Evolutionary conservation across 2,888 invertebrate genomes (phyloP), one percentile per base, ranked within the genome.

Genomic region (Drosophila subquinaria): DNA sequence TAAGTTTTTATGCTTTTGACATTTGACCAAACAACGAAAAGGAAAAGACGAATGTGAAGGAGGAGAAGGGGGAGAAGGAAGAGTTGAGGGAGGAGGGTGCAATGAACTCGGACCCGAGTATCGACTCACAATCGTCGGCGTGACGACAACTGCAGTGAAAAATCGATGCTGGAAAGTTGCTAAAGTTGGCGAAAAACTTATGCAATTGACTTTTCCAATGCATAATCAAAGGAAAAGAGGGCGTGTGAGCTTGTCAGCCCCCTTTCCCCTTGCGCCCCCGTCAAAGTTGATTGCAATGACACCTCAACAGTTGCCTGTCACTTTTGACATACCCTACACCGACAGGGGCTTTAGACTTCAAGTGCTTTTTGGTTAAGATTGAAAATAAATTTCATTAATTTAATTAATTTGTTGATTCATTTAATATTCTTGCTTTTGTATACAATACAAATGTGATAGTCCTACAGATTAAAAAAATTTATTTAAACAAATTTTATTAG

Each of bases 141-240:
- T 69, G 80, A 60, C 77, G 65, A 73, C 73, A 80, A 76, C 61
- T 76, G 81, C 81, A 73, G 36, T 61, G 73, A 81, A 76, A 81
- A 76, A 81, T 81, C 81, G 66, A 76, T 76, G 76, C 48, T 50
- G 38, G 27, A 40, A 64, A 67, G 55, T 57, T 35, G 48, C 48
- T 27, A 71, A 67, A 57, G 47, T 68, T 67, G 48, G 69, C 64
- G 48, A 57, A 38, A 68, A 52, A 75, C 66, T 77, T 79, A 77
- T 77, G 76, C 79, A 77, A 77, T 70, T 75, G 52, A 23, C 57
- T 53, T 60, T 52, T 63, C 9, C 63, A 56, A 47, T 79, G 57
- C 76, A 77, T 71, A 75, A 76, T 61, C 60, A 48, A 63, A 59
- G 52, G 63, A 67, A 77, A 77, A 47, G 51, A 67, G 80, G 77